Evolutionary conservation across 1,140 invertebrate species (phyloP).

Genomic region (Gerris buenoi): DNA sequence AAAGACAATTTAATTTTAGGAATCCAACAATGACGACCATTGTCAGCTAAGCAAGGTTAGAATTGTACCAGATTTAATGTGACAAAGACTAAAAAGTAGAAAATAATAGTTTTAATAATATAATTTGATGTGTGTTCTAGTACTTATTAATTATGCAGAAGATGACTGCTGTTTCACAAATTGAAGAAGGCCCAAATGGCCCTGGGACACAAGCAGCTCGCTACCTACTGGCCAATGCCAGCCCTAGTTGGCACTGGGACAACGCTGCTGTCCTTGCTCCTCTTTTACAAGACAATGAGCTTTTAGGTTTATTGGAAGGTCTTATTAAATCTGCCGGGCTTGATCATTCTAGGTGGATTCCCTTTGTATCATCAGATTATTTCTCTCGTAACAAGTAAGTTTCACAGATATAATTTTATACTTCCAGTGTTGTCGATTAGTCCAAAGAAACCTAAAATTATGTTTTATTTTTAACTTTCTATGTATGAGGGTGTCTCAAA

Average conservation of each 20-base stretch:
- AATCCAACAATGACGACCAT: no score
- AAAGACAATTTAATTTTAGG: no score
- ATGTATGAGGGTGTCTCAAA: background rate
- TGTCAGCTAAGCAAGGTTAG: no score
- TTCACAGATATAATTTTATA: background rate
- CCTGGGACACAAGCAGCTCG: constrained; percentile 13
- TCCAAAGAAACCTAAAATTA: background rate
- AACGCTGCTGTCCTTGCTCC: constrained; percentile 6
- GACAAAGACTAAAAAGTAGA: no score
- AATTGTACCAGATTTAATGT: no score
- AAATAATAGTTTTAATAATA: no score
- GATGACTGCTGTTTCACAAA: constrained; percentile 11
- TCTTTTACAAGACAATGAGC: constrained; percentile 11
- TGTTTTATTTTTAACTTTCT: background rate
- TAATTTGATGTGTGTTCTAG: no score
- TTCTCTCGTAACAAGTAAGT: constrained; percentile 14
- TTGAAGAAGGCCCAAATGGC: constrained; percentile 16
- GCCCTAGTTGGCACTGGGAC: constrained; percentile 9
- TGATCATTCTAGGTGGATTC: constrained; percentile 7
- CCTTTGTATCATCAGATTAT: constrained; percentile 5
- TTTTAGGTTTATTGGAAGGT: constrained; percentile 5
- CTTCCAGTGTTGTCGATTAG: background rate
- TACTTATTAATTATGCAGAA: constrained; percentile 12
- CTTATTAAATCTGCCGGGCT: constrained; percentile 1
- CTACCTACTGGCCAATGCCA: constrained; percentile 3